phyloP scores from a whole-genome alignment of 2,888 invertebrate species.

The Acrobasis consociella region DNA sequence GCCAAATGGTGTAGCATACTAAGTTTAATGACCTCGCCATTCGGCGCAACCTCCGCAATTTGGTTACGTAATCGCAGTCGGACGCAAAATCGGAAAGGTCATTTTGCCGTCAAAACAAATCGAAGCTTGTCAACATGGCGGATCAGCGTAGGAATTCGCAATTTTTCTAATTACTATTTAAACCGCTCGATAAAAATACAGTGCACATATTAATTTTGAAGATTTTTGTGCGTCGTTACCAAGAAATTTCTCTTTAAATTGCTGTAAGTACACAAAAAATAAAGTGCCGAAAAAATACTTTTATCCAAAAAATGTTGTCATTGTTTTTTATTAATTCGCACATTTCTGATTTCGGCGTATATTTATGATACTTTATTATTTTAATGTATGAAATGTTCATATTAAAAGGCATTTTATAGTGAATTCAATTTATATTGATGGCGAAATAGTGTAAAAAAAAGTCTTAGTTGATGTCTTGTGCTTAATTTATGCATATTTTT shows the following conservation, averaged over 20 bases:
- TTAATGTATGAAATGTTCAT: background rate
- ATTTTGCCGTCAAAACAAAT: conserved; percentile 81
- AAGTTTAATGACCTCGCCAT: conserved; percentile 40
- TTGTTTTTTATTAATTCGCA: background rate
- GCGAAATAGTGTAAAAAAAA: too few species aligned
- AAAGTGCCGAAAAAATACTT: background rate
- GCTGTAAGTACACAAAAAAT: background rate
- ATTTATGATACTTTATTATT: background rate
- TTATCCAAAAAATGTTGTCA: background rate
- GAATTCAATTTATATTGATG: too few species aligned
- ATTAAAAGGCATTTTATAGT: too few species aligned
- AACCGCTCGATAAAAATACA: conserved; percentile 8
- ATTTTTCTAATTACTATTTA: conserved; percentile 49
- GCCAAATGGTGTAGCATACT: conserved; percentile 45
- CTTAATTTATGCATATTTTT: too few species aligned
- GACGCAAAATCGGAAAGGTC: conserved; percentile 77
- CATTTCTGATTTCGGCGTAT: background rate
- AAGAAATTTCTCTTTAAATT: conserved; percentile 20
- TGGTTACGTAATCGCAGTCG: conserved; percentile 61
- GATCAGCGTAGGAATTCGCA: conserved; percentile 56
- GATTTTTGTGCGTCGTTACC: conserved; percentile 25
- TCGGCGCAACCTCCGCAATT: conserved; percentile 50
- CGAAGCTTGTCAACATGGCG: conserved; percentile 78
- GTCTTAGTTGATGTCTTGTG: too few species aligned
- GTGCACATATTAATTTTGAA: background rate